Evolutionary conservation across 1,140 invertebrate species (phyloP), one percentile per base, ranked within the genome.

Genomic region (Dolichoris vasculosae): DNA sequence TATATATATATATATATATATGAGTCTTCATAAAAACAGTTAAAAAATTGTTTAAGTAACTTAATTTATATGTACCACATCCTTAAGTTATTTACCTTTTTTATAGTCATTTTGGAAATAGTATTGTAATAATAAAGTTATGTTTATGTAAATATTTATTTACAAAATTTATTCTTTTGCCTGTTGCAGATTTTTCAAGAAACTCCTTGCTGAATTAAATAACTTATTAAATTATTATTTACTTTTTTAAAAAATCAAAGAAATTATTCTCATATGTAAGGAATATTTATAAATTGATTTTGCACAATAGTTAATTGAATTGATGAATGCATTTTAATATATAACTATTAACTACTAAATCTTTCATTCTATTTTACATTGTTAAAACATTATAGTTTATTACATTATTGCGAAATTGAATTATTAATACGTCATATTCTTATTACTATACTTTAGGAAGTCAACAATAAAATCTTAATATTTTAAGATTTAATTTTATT

Each of bases 241-340:
- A 43, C 13, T 48, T n/a, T n/a, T n/a, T 48, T 80, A 75, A 32
- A 71, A n/a, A 13, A 51, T 79, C 26, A 78, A 75, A 84, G 48
- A 51, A 59, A 32, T 46, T 43, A 4, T 76, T 46, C 63, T 43
- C 76, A 11, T n/a, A 85, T 85, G 78, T 38, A 82, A 85, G 77
- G 51, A 85, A 85, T 67, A 67, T 69, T 20, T 64, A 35, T 15
- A 32, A 35, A 15, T 81, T n/a, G 64, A 75, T 64, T 17, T 63
- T 23, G 40, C 30, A 17, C 23, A 77, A 48, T 43, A 71, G 67
- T 46, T 75, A 87, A 59, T 73, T 85, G 32, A 86, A n/a, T 87
- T 71, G 75, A 79, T 55, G 77, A 85, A 87, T 81, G 89, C 88
- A 89, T 89, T 89, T 89, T 89, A 76, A 63, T 63, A 71, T 32